Base-by-base conservation (phyloP, 2,797 vertebrate species). In the Xerus rutilus region DNA sequence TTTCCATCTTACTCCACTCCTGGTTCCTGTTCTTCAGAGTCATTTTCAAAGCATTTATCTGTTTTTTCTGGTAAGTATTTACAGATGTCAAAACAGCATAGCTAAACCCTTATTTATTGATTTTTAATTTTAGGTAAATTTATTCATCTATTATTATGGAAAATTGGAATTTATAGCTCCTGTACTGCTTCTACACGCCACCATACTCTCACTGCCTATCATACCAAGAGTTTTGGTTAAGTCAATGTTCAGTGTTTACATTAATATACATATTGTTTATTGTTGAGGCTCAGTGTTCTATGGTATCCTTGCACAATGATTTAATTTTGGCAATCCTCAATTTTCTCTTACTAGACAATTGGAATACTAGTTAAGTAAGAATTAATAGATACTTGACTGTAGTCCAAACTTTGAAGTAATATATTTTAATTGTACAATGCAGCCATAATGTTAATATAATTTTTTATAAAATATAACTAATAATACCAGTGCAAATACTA, bases 81-180 rank as follows among this genome's bases (percentile, higher is more conserved):
- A 30, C 47, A 59, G 18, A 52, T 82, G 74, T 90, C 49, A 81
- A 86, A 93, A 52, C 11, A 79, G 35, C 32, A n/a, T 74, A 3
- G 39, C 57, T 89, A 73, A 65, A 23, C 78, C 67, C 47, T 20
- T 86, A 39, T 6, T 15, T 57, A 43, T 15, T 90, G 45, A 79
- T 86, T 87, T 83, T 92, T 13, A 92, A 78, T 72, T 89, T 84
- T 89, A 59, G n/a, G 8, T 92, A 47, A 52, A 43, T 54, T 52
- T 64, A 70, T 95, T 91, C 20, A 49, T 89, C 17, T 52, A 20
- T 62, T 47, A 13, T 59, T 49, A 70, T 67, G 25, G 47, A 43
- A 76, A 69, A 76, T 49, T 47, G 59, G 25, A 67, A 67, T 74
- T 65, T 49, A 39, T 12, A 20, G 14, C 35, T 81, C 47, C 21